Percentiles rank a stretch among this genome's conserved stretches.
Conservation (phyloP, 2,888 invertebrate genomes). For the Liopterus haemorrhoidalis region DNA sequence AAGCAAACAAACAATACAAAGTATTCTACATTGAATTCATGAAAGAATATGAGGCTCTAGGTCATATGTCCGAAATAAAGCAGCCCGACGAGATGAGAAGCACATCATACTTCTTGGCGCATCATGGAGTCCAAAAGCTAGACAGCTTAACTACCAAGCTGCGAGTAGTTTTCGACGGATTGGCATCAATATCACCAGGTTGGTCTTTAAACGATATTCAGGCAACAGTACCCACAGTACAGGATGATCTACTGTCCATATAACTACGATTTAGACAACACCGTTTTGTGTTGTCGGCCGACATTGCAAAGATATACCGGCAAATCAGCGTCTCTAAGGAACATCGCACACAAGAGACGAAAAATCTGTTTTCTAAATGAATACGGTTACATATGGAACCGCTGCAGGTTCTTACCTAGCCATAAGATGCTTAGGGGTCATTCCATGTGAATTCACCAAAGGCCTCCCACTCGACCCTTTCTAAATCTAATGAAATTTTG, state of each 20-base stretch:
- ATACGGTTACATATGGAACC: too few species aligned
- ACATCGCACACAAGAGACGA: too few species aligned
- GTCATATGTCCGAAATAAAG: constrained; percentile 28
- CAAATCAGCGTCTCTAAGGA: too few species aligned
- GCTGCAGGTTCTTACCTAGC: too few species aligned
- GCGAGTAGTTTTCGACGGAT: constrained; percentile 26
- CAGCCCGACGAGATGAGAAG: neutral
- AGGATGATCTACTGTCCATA: neutral
- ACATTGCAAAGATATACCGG: too few species aligned
- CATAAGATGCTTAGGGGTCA: too few species aligned
- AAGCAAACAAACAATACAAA: constrained; percentile 8
- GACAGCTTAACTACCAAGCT: constrained; percentile 26
- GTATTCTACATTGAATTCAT: constrained; percentile 24
- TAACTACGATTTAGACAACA: neutral
- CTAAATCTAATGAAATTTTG: too few species aligned
- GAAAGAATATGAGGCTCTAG: constrained; percentile 29
- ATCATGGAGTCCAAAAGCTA: constrained; percentile 19
- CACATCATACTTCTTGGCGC: constrained; percentile 21
- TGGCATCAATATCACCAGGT: constrained; percentile 7
- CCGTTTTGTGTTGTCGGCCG: neutral
- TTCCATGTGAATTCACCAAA: too few species aligned
- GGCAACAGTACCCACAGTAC: constrained; percentile 1
- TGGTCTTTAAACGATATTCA: constrained; percentile 6
- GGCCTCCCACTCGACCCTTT: too few species aligned
- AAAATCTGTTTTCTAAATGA: too few species aligned